Evolutionary conservation across 2,888 invertebrate species (phyloP).

Genomic region (Holacanthella duospinosa): DNA sequence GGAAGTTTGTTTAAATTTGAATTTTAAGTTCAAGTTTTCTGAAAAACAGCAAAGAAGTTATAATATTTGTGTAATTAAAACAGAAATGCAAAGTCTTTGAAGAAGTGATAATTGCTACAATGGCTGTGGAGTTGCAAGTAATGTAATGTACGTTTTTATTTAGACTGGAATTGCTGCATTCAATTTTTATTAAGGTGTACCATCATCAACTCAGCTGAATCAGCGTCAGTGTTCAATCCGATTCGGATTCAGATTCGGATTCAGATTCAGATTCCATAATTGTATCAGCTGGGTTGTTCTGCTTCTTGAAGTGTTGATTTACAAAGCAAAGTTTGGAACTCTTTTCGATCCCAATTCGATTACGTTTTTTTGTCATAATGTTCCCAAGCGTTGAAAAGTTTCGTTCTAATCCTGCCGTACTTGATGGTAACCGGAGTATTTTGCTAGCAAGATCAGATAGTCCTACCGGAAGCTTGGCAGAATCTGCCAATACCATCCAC

Average conservation of each 20-base stretch:
- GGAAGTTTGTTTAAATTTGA: too few species aligned
- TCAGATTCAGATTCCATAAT: too few species aligned
- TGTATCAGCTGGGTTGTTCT: not conserved
- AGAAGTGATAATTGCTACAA: too few species aligned
- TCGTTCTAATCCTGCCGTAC: conserved; percentile 18
- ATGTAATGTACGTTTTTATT: too few species aligned
- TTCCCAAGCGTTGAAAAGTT: conserved; percentile 18
- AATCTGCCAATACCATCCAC: conserved; percentile 5
- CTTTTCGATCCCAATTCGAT: conserved; percentile 16
- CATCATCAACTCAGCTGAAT: too few species aligned
- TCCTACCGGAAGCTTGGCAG: not conserved
- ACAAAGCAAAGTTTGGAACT: conserved; percentile 14
- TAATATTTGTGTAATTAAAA: too few species aligned
- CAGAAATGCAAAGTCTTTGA: too few species aligned
- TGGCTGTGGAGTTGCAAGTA: too few species aligned
- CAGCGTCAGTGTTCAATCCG: too few species aligned
- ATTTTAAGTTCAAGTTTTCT: too few species aligned
- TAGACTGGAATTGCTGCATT: not conserved
- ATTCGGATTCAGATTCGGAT: too few species aligned
- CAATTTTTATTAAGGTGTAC: not conserved
- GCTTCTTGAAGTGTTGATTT: not conserved
- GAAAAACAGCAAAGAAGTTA: too few species aligned
- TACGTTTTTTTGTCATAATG: conserved; percentile 19
- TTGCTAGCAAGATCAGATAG: not conserved
- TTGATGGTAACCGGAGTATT: conserved; percentile 13